phyloP scores from a whole-genome alignment of 2,888 invertebrate species.

The Phyllotreta striolata region DNA sequence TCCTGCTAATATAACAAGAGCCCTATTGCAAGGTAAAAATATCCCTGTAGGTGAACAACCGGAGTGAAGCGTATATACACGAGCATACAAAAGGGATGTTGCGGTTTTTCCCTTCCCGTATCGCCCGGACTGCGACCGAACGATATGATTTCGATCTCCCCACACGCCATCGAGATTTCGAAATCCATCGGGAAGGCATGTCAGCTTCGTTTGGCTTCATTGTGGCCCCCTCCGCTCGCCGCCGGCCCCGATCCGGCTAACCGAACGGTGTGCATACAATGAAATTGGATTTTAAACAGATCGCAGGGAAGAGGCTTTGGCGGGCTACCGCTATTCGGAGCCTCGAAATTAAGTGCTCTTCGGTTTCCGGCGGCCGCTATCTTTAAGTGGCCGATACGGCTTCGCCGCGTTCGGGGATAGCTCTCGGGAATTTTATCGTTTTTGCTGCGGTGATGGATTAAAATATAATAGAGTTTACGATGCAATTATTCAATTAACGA shows the following conservation, averaged over 20 bases:
- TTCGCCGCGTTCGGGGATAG: too few species aligned
- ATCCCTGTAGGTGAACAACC: too few species aligned
- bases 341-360: slow-evolving; percentile 4
- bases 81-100: too few species aligned
- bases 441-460: too few species aligned
- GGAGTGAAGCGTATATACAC: too few species aligned
- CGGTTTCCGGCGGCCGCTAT: neutral
- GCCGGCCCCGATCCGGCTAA: slow-evolving; percentile 52
- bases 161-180: slow-evolving; percentile 11
- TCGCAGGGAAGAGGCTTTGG: slow-evolving; percentile 45
- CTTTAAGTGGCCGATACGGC: neutral
- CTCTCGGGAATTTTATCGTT: too few species aligned
- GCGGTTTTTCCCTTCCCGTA: too few species aligned
- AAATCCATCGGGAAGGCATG: slow-evolving; percentile 47
- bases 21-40: too few species aligned
- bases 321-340: slow-evolving; percentile 27
- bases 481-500: too few species aligned
- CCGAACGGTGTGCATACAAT: slow-evolving; percentile 35
- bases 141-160: slow-evolving; percentile 16
- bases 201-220: slow-evolving; percentile 58
- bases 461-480: too few species aligned
- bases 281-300: slow-evolving; percentile 58
- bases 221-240: slow-evolving; percentile 50
- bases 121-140: slow-evolving; percentile 1
- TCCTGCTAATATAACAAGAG: too few species aligned